Evolutionary conservation across 2,888 invertebrate genomes (phyloP), one percentile per base, ranked within the genome.

Genomic region (Cryptocephalus primarius): DNA sequence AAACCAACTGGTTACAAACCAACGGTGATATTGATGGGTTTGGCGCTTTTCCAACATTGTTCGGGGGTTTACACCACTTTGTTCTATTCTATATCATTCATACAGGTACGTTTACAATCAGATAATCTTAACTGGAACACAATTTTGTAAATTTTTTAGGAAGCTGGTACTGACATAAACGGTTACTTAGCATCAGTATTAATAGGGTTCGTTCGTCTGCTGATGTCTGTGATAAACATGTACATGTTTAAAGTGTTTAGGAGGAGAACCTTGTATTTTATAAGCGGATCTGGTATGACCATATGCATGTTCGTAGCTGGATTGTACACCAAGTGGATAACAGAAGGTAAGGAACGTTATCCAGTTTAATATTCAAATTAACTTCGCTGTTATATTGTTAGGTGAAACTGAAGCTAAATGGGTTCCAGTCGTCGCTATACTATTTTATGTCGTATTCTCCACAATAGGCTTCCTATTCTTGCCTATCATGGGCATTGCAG

Each of bases 401-500:
- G 68, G 64, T 12, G 58, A 58, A 8, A 67, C 67, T 0, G 54
- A 61, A 1, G 51, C 64, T 42, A 67, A 56, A 39, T 72, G 70
- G 69, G 65, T 76, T 3, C 77, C 78, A 2, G 74, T 78, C 0
- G 53, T 69, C 0, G 74, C 76, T 45, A 62, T 79, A 4, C 56
- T 78, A n/a, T 59, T 76, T 1, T 79, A 78, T 60, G 78, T 79
- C 1, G 72, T 76, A 44, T 71, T 75, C 1, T 76, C 77, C 9
- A 78, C 78, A 72, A 66, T 78, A 34, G 78, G 78, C 1, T 66
- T 79, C 52, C 64, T 79, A 33, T 75, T 76, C 6, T 76, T 79
- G 14, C 79, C 79, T 0, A 78, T 78, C 76, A 78, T 78, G 43
- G 74, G 79, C 73, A 78, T 78, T 1, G 78, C 79, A 0, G 79